Conservation (phyloP, 2,113 vertebrate species). For the Recurvirostra avosetta region DNA sequence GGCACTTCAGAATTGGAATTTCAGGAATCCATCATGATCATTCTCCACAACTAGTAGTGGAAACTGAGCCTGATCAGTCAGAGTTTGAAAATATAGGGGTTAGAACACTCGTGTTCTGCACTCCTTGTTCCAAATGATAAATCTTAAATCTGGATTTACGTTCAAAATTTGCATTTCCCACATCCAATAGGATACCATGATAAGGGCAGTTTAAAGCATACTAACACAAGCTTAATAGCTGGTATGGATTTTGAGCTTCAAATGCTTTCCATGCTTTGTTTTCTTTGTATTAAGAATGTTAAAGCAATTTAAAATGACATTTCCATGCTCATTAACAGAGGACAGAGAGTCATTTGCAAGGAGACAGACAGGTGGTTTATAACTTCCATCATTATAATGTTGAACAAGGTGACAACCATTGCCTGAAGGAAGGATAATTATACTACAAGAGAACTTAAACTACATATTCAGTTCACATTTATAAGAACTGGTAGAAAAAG, state of each 20-base stretch:
- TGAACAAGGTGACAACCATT: not conserved
- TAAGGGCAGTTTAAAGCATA: not conserved
- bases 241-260: not conserved
- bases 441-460: not conserved
- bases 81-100: not conserved
- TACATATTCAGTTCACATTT: not conserved
- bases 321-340: conserved; percentile 26
- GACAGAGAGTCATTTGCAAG: conserved; percentile 27
- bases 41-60: not conserved
- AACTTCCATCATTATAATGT: conserved; percentile 26
- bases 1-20: not conserved
- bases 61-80: not conserved
- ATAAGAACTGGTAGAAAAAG: not conserved
- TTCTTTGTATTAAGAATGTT: not conserved
- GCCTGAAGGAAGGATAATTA: conserved; percentile 29
- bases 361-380: conserved; percentile 27
- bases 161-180: not conserved
- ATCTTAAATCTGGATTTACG: not conserved
- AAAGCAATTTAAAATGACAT: conserved; percentile 25
- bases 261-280: not conserved
- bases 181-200: not conserved
- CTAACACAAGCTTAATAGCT: not conserved
- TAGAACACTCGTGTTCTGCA: not conserved
- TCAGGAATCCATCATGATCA: not conserved
- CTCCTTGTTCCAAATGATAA: not conserved